phyloP scores from a whole-genome alignment of 2,797 vertebrate genomes.

The Adrianichthys oophorus region DNA sequence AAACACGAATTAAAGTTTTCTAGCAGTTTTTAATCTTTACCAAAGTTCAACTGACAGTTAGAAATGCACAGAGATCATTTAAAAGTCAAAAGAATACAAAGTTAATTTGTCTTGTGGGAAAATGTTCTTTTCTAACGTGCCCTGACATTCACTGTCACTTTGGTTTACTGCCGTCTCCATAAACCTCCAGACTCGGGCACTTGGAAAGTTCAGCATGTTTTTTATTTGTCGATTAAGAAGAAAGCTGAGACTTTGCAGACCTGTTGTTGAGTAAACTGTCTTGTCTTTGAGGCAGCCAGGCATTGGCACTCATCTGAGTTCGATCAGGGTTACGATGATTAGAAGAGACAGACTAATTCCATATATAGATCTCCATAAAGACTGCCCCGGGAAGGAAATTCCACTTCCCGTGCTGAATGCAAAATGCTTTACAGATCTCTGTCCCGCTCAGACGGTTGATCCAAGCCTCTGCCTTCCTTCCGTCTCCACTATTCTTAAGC shows the following conservation, averaged over 20 bases:
- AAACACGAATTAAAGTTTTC: not conserved
- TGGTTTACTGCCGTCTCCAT: slow-evolving; percentile 42
- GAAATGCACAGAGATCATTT: slow-evolving; percentile 2
- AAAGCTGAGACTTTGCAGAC: slow-evolving; percentile 14
- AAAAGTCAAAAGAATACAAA: slow-evolving; percentile 28
- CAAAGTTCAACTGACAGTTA: slow-evolving; percentile 17
- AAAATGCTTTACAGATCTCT: slow-evolving; percentile 52
- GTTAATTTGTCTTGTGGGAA: slow-evolving; percentile 6
- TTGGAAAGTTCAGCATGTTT: slow-evolving; percentile 42
- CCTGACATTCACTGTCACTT: slow-evolving; percentile 20
- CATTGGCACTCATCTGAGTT: slow-evolving; percentile 28
- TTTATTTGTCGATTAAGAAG: slow-evolving; percentile 39
- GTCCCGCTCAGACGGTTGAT: slow-evolving; percentile 50
- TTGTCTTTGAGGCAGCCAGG: slow-evolving; percentile 22
- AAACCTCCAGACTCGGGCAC: slow-evolving; percentile 34
- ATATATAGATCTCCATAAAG: slow-evolving; percentile 56
- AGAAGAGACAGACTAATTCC: slow-evolving; percentile 42
- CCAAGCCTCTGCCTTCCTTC: slow-evolving; percentile 57
- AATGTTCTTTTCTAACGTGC: slow-evolving; percentile 2
- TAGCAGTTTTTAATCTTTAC: not conserved
- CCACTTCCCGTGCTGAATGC: slow-evolving; percentile 65
- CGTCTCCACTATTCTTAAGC: slow-evolving; percentile 26
- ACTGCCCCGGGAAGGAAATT: slow-evolving; percentile 61
- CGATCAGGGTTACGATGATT: slow-evolving; percentile 11
- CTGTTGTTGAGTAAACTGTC: slow-evolving; percentile 27